Evolutionary conservation across 2,888 invertebrate genomes (phyloP), one percentile per base, ranked within the genome.

Genomic region (Argyresthia albistria): DNA sequence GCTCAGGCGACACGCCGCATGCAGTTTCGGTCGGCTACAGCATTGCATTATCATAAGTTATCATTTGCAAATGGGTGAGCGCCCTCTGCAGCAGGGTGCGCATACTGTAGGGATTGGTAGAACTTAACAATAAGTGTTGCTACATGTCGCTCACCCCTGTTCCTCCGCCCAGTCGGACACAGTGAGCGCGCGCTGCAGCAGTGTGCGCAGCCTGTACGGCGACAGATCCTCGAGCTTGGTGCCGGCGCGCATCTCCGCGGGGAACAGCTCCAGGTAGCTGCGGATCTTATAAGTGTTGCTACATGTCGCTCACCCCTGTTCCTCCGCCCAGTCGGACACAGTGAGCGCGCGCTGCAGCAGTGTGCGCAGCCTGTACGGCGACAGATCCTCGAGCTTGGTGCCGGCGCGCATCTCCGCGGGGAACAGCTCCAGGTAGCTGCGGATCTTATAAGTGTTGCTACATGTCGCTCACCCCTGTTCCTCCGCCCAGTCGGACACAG

Each of bases 101-200:
- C 54, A 98, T 91, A 75, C 95, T 93, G 78, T 93, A 97, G 0
- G 98, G 98, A n/a, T n/a, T n/a, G n/a, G 39, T n/a, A n/a, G n/a
- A n/a, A n/a, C n/a, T n/a, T n/a, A n/a, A n/a, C n/a, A n/a, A n/a
- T n/a, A n/a, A n/a, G n/a, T n/a, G n/a, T 69, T 76, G n/a, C n/a
- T n/a, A n/a, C n/a, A n/a, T n/a, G n/a, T n/a, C n/a, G n/a, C n/a
- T n/a, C n/a, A 94, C 94, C 92, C 91, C 66, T 91, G 91, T 54
- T 91, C 90, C 9, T 88, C 87, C 0, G 93, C 93, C 95, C 95
- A 95, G 67, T 95, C 93, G 61, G 93, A 93, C 9, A 96, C 93
- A 0, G 95, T 95, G 43, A 98, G 87, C 46, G 97, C 94, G 68
- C 92, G 92, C 61, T 93, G 93, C 43, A 98, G 84, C 58, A 97